phyloP scores from a whole-genome alignment of 2,113 vertebrate genomes.

The Platysteira castanea region DNA sequence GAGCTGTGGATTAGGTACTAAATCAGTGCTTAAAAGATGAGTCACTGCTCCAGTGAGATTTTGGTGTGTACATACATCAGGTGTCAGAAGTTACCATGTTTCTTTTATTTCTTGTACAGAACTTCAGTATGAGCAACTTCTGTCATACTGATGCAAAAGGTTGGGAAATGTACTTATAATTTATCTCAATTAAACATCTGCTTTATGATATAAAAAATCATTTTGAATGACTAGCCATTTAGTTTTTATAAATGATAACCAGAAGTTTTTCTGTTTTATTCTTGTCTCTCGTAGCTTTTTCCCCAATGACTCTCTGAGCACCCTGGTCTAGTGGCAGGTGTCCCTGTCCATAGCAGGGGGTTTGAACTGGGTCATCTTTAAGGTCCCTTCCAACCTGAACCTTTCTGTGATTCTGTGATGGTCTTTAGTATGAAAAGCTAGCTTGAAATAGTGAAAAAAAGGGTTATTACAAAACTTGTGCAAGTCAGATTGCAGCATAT shows the following conservation, averaged over 20 bases:
- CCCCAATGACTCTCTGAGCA: neutral
- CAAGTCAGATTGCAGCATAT: neutral
- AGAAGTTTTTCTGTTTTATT: neutral
- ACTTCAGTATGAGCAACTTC: neutral
- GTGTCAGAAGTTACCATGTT: neutral
- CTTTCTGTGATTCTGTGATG: neutral
- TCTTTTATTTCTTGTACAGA: neutral
- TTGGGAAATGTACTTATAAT: neutral
- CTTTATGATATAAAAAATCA: neutral
- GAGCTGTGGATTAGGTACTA: neutral
- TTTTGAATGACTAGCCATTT: neutral
- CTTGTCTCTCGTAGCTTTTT: neutral
- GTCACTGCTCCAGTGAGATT: neutral
- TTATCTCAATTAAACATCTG: neutral
- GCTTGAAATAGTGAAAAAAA: neutral
- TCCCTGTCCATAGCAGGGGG: too few species aligned
- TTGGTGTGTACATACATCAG: neutral
- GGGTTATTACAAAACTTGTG: neutral
- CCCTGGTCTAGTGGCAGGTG: neutral
- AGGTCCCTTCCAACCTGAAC: neutral
- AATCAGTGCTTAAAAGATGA: neutral
- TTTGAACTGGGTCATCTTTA: neutral
- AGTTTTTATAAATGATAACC: neutral
- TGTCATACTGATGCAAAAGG: neutral
- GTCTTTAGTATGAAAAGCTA: neutral